Percentiles rank a stretch among this genome's conserved stretches.
Evolutionary conservation across 2,888 invertebrate genomes (phyloP).

Genomic region (Pyrgus malvae): DNA sequence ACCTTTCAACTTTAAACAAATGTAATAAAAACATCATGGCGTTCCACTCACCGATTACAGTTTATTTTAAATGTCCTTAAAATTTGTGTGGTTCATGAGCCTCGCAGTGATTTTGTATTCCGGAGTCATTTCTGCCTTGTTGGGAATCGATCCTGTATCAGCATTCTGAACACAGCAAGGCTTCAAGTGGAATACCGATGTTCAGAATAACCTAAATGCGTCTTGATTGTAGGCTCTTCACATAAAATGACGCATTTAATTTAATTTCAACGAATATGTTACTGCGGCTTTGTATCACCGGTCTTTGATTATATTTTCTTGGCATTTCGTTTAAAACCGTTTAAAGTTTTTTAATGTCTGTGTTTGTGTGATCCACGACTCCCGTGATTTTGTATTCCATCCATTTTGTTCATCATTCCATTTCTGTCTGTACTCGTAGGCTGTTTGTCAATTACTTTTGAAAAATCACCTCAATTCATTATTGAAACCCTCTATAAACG

Average conservation of each 20-base stretch:
- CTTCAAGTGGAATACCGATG: slow-evolving; percentile 7
- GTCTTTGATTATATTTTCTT: too few species aligned
- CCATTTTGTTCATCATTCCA: too few species aligned
- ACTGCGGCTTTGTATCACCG: too few species aligned
- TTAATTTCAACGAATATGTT: too few species aligned
- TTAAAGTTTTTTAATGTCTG: too few species aligned
- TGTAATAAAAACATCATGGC: slow-evolving; percentile 22
- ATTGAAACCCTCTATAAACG: too few species aligned
- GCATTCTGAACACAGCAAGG: slow-evolving; percentile 4
- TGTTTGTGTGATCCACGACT: too few species aligned
- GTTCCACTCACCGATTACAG: slow-evolving; percentile 15
- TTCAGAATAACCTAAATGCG: not conserved
- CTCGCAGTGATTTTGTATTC: slow-evolving; percentile 21
- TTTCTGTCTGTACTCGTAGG: too few species aligned
- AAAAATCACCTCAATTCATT: too few species aligned
- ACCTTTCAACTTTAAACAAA: not conserved
- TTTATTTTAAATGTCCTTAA: slow-evolving; percentile 24
- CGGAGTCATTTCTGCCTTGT: slow-evolving; percentile 23
- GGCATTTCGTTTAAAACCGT: too few species aligned
- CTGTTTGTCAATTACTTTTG: not conserved
- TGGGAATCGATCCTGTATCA: slow-evolving; percentile 26
- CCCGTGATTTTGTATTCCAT: too few species aligned
- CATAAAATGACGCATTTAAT: too few species aligned
- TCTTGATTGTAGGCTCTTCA: not conserved
- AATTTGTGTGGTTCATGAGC: slow-evolving; percentile 18